Conservation (phyloP, 2,797 vertebrate genomes). For the Octomys mimax region DNA sequence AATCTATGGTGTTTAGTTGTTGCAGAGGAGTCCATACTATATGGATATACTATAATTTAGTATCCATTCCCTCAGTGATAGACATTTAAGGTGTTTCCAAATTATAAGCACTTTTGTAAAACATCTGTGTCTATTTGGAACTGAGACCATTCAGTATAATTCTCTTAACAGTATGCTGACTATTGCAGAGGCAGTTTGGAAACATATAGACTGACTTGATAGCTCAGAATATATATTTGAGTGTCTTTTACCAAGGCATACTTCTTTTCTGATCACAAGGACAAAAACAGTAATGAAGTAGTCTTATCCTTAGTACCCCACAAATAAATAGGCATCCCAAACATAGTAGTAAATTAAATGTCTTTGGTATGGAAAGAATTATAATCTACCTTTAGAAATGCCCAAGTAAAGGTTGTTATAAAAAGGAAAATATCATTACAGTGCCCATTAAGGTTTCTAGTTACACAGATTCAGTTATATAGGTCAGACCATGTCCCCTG, state of each 20-base stretch:
- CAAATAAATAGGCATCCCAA: constrained; percentile 13
- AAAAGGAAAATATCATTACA: background rate
- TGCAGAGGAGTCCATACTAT: background rate
- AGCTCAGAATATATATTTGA: background rate
- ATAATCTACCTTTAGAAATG: background rate
- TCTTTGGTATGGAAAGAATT: background rate
- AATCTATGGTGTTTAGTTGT: background rate
- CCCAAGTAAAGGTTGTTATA: background rate
- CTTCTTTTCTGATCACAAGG: constrained; percentile 5
- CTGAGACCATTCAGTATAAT: background rate
- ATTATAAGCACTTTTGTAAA: constrained; percentile 26
- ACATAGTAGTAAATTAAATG: background rate
- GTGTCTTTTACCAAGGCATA: background rate
- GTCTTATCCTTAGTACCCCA: background rate
- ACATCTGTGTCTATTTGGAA: constrained; percentile 14
- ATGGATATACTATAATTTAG: background rate
- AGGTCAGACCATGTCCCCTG: background rate
- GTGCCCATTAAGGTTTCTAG: background rate
- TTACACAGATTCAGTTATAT: background rate
- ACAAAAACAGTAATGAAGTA: background rate
- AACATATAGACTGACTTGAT: background rate
- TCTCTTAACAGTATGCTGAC: background rate
- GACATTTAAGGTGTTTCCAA: background rate
- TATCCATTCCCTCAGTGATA: background rate
- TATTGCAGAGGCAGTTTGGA: constrained; percentile 8